Conservation (phyloP, 1,140 invertebrate genomes). For the Campoletis sonorensis region DNA sequence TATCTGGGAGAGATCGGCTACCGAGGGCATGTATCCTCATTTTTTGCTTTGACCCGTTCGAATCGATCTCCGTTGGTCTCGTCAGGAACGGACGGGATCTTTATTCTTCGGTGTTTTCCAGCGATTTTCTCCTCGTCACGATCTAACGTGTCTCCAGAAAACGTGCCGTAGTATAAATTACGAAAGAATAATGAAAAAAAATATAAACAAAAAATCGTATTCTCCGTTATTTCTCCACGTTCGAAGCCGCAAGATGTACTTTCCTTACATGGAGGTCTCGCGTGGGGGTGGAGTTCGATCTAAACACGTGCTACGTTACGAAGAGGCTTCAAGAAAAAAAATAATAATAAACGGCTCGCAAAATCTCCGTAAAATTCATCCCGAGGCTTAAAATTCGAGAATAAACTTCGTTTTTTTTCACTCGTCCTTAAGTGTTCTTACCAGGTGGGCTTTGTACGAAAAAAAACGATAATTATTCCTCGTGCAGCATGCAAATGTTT, state of each 20-base stretch:
- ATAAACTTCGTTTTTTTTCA: background rate
- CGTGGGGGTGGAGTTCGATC: background rate
- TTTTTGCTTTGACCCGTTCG: conserved; percentile 4
- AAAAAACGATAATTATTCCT: too few relatives aligned
- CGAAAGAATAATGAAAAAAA: background rate
- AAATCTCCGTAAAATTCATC: background rate
- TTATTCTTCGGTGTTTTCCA: background rate
- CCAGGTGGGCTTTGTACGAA: background rate
- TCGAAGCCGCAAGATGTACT: background rate
- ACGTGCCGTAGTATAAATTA: background rate
- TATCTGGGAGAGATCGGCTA: background rate
- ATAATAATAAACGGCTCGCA: background rate
- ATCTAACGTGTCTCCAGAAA: background rate
- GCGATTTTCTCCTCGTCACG: background rate
- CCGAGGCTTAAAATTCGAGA: background rate
- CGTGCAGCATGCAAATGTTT: too few relatives aligned
- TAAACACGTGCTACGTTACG: too few relatives aligned
- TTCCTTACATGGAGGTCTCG: background rate
- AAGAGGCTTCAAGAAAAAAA: too few relatives aligned
- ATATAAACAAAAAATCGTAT: background rate
- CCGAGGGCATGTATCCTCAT: background rate
- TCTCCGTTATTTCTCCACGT: background rate
- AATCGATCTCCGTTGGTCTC: conserved; percentile 5
- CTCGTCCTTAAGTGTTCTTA: background rate
- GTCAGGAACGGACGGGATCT: background rate